Evolutionary conservation across 2,797 vertebrate species (phyloP).

Genomic region (Megaceryle alcyon): DNA sequence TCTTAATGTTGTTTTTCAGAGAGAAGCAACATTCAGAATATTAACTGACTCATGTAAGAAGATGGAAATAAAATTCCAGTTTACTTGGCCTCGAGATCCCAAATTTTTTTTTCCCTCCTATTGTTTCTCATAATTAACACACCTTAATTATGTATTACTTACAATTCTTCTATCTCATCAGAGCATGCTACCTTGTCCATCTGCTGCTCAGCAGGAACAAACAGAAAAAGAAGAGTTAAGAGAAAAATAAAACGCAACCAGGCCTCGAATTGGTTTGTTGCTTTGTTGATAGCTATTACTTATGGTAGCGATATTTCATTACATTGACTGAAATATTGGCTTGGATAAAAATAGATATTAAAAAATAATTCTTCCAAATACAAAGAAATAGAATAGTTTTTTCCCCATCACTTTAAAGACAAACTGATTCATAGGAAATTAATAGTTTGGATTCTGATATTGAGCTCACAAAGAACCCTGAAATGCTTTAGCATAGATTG

Average conservation of each 20-base stretch:
- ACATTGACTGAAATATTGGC: background rate
- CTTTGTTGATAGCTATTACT: background rate
- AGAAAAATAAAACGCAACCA: background rate
- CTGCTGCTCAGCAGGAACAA: conserved; percentile 43
- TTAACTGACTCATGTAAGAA: background rate
- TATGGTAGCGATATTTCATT: background rate
- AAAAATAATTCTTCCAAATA: background rate
- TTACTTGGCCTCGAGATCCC: background rate
- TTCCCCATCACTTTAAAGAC: background rate
- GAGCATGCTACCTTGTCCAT: conserved; percentile 18
- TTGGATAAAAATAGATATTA: background rate
- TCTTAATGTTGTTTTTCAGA: too few species aligned
- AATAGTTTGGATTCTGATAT: background rate
- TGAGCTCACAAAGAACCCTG: background rate
- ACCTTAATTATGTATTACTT: background rate
- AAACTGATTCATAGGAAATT: conserved; percentile 1
- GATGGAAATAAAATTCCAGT: background rate
- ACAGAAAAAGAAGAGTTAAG: conserved; percentile 18
- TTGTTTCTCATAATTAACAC: background rate
- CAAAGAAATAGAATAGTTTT: background rate
- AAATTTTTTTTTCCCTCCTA: background rate
- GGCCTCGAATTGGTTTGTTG: background rate
- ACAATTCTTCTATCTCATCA: background rate
- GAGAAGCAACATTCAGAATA: background rate
- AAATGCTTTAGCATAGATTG: background rate